phyloP scores from a whole-genome alignment of 1,140 invertebrate genomes.

The Trypoxylus dichotomus region DNA sequence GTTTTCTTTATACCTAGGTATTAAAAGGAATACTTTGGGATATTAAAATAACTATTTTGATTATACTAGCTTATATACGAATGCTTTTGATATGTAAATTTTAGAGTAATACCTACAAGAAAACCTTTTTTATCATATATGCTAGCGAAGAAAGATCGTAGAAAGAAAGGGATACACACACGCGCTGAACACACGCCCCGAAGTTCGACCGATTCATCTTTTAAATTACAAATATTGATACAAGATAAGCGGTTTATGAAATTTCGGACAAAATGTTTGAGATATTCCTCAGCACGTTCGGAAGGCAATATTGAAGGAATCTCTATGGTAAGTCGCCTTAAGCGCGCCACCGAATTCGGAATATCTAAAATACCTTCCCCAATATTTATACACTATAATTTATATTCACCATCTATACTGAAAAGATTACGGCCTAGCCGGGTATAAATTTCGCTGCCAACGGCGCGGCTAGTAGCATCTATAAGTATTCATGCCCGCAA shows the following conservation, averaged over 20 bases:
- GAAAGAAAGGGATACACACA: not conserved
- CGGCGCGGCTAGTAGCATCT: not conserved
- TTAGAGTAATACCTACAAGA: not conserved
- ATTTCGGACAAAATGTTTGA: slow-evolving; percentile 51
- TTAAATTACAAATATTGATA: slow-evolving; percentile 53
- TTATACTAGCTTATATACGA: not conserved
- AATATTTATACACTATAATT: slow-evolving; percentile 8
- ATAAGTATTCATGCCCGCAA: not conserved
- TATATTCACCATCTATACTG: slow-evolving; percentile 7
- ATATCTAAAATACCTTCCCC: slow-evolving; percentile 2
- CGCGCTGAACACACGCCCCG: not conserved
- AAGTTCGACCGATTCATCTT: slow-evolving; percentile 45
- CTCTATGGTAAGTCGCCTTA: slow-evolving; percentile 1
- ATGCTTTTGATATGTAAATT: not conserved
- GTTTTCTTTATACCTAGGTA: no score
- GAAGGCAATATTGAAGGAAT: slow-evolving; percentile 38
- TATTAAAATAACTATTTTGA: no score
- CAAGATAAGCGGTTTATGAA: slow-evolving; percentile 52
- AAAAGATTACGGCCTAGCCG: slow-evolving; percentile 5
- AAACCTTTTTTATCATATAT: not conserved
- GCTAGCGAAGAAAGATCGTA: not conserved
- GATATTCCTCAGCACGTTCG: slow-evolving; percentile 49
- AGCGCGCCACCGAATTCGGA: not conserved
- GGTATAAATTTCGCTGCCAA: slow-evolving; percentile 2
- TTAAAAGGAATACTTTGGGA: no score